Percentiles rank a stretch among this genome's conserved stretches.
Evolutionary conservation across 2,888 invertebrate genomes (phyloP).

Genomic region (Boloria euphrosyne): DNA sequence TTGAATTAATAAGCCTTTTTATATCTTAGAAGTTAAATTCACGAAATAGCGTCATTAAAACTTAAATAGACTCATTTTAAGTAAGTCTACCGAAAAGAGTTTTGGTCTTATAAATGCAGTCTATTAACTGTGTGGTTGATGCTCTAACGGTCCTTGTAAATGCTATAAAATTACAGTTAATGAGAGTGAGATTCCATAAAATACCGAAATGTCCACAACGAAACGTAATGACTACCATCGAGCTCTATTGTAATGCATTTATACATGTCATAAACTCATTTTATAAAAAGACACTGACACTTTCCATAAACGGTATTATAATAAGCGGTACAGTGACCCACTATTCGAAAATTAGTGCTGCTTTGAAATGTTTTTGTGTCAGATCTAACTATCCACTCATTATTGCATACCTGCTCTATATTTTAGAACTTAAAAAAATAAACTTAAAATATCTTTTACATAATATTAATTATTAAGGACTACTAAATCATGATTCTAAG

Average conservation of each 20-base stretch:
- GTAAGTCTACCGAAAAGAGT: neutral
- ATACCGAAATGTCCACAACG: slow-evolving; percentile 60
- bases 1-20: too few relatives aligned
- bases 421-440: too few relatives aligned
- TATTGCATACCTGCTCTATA: slow-evolving; percentile 20
- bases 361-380: slow-evolving; percentile 57
- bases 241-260: slow-evolving; percentile 59
- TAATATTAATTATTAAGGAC: too few relatives aligned
- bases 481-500: too few relatives aligned
- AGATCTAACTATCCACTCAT: slow-evolving; percentile 47
- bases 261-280: slow-evolving; percentile 45
- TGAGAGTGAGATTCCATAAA: slow-evolving; percentile 57
- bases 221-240: slow-evolving; percentile 48
- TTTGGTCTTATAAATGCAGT: slow-evolving; percentile 11
- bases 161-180: slow-evolving; percentile 68
- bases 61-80: too few relatives aligned
- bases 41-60: neutral
- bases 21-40: too few relatives aligned
- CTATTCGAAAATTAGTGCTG: slow-evolving; percentile 49
- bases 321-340: slow-evolving; percentile 55
- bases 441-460: too few relatives aligned
- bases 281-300: slow-evolving; percentile 48
- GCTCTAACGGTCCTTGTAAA: slow-evolving; percentile 69
- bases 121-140: slow-evolving; percentile 29
- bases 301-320: slow-evolving; percentile 54